Base-by-base conservation (phyloP, 2,888 invertebrate genomes). In the Chrysolina haemoptera region DNA sequence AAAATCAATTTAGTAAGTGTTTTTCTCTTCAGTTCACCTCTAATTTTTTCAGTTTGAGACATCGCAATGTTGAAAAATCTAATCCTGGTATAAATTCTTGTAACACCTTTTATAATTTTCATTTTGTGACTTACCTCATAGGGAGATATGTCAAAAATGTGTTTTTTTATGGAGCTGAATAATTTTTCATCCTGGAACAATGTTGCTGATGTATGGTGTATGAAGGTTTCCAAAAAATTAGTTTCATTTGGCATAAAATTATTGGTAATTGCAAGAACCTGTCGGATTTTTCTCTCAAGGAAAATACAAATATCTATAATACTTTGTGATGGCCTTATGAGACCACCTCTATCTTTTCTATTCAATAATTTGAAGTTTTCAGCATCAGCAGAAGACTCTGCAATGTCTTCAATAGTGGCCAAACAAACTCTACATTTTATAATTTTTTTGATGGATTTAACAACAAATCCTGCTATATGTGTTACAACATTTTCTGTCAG, bases 401-500 rank as follows among this genome's bases (percentile, higher is more conserved):
- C 43, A 35, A 62, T 27, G 12, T 27, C 16, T 40, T 62, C 62
- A 27, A 14, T 62, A n/a, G 12, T 40, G 14, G 35, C 8, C 40
- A 62, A 14, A 35, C 35, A 62, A 4, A 40, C 40, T 35, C 35
- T 62, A 40, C 62, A 62, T 62, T 35, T 62, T 10, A 62, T 62
- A 16, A 35, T 35, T 62, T 62, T 53, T 68, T 68, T 68, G 10
- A 68, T 14, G n/a, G 14, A 55, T n/a, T 68, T 68, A 8, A 68
- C 55, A 14, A 68, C 67, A 41, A 68, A 68, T 53, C 55, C 67
- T 35, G 55, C 50, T 6, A 68, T 53, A 41, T 68, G 27, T 53
- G 53, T 55, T 1, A 68, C 67, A 53, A 68, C 55, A 68, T 68
- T 68, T 16, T 66, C 66, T 50, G 46, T 66, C 20, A 65, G 48